Conservation (phyloP, 2,888 invertebrate genomes). For the Nephrotoma guestfalica region DNA sequence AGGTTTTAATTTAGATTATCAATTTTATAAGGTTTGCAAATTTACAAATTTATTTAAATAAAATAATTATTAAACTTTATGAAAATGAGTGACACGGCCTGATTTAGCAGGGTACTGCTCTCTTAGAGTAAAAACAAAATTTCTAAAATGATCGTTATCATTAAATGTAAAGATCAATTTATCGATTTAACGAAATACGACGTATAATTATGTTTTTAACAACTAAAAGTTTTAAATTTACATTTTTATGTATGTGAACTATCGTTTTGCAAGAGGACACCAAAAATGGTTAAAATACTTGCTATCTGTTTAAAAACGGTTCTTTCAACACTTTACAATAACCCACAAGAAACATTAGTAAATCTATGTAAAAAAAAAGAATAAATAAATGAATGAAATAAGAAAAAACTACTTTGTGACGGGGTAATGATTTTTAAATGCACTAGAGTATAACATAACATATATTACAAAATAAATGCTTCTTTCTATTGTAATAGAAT, state of each 20-base stretch:
- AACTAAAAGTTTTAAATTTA: neutral
- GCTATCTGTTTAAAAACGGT: neutral
- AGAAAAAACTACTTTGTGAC: neutral
- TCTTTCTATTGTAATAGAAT: neutral
- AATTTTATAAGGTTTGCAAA: too few species aligned
- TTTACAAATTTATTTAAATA: too few species aligned
- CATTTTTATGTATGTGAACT: neutral
- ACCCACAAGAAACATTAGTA: neutral
- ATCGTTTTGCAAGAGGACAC: neutral
- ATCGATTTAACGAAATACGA: too few species aligned
- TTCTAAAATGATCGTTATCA: too few species aligned
- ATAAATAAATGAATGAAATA: neutral
- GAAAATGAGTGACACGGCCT: too few species aligned
- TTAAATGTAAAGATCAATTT: too few species aligned
- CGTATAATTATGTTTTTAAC: too few species aligned
- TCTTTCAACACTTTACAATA: neutral
- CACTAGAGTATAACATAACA: constrained; percentile 5
- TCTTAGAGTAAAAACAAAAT: too few species aligned
- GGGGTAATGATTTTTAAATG: neutral
- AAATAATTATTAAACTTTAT: too few species aligned
- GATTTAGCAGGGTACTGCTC: too few species aligned
- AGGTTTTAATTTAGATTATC: too few species aligned
- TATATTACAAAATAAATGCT: constrained; percentile 1
- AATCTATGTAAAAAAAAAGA: neutral
- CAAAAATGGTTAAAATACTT: neutral